These are phyloP conservation scores for Mycogona germanica DNA, from an alignment of 2,888 invertebrate species.

Conservation along the genomic window DNA sequence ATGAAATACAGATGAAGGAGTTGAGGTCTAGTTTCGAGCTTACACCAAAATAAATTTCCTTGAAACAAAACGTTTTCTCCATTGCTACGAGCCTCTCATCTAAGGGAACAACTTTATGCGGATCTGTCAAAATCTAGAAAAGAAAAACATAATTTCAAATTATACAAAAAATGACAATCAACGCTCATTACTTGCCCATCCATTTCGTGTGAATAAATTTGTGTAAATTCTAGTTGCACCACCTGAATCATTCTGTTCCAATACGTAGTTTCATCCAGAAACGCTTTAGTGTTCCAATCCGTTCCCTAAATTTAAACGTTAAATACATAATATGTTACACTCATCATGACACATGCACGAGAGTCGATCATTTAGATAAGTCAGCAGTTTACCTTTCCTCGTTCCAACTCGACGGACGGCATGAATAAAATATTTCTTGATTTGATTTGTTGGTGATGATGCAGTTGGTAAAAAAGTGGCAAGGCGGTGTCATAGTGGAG, in stretches of 20 bases:
- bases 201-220: no score
- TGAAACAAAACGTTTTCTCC: slow-evolving; percentile 23
- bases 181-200: no score
- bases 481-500: slow-evolving; percentile 26
- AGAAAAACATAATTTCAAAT: background rate
- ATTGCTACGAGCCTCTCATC: slow-evolving; percentile 21
- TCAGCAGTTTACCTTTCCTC: slow-evolving; percentile 21
- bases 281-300: slow-evolving; percentile 23
- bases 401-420: slow-evolving; percentile 24
- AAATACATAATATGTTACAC: no score
- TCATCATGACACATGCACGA: no score
- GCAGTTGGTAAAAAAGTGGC: slow-evolving; percentile 22
- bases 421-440: slow-evolving; percentile 23
- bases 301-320: slow-evolving; percentile 21
- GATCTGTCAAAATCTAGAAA: slow-evolving; percentile 1
- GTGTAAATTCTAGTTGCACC: no score
- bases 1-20: no score
- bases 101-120: slow-evolving; percentile 22
- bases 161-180: background rate
- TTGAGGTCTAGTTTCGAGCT: no score
- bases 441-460: background rate
- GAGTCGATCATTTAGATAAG: no score
- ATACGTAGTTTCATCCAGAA: slow-evolving; percentile 19
- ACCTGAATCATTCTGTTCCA: slow-evolving; percentile 21
- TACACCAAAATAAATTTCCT: slow-evolving; percentile 24